Base-by-base conservation (phyloP, 1,140 invertebrate species). In the Pantala flavescens region DNA sequence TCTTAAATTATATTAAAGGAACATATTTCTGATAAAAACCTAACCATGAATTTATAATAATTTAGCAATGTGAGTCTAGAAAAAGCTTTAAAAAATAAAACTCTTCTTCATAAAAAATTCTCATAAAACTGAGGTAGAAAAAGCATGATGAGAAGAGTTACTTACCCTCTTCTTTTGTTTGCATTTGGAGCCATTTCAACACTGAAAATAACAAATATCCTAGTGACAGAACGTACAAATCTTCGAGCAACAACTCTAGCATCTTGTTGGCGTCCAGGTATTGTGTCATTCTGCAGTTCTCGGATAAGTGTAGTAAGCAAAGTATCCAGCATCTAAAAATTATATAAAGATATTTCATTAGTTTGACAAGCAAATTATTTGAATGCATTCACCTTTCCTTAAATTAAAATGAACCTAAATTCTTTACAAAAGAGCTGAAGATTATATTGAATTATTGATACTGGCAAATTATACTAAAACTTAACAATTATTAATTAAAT, bases 121-220 rank as follows among this genome's bases (percentile, higher is more conserved):
- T 49, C 9, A 49, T 16, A 49, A 49, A 9, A 49, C 16, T 49
- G 16, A 11, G 43, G 43, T 11, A 49, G 43, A 49, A 49, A 49
- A 49, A 12, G n/a, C 70, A 23, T 71, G 16, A 49, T 49, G 43
- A 16, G 75, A 74, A 73, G 72, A 43, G 71, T 5, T 74, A 78
- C 77, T 78, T 82, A 89, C 88, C 86, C 88, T 82, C 90, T 86
- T 76, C 89, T 88, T 82, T 94, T 94, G 24, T 88, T 88, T 0
- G 90, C 90, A 76, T 89, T 91, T 0, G 96, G 96, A 9, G 93
- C 91, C 87, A 97, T 94, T 84, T 98, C 97, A 73, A 98, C 90
- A 79, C 92, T 96, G 74, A 98, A 93, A 78, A 99, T 94, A 0
- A 98, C 95, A 84, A 97, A 99, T 77, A 99, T 95, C 43, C 98